A percentile compares a stretch with the other conserved stretches of the same genome.
Evolutionary conservation across 2,113 vertebrate species (phyloP).

Genomic region (Jacana jacana): DNA sequence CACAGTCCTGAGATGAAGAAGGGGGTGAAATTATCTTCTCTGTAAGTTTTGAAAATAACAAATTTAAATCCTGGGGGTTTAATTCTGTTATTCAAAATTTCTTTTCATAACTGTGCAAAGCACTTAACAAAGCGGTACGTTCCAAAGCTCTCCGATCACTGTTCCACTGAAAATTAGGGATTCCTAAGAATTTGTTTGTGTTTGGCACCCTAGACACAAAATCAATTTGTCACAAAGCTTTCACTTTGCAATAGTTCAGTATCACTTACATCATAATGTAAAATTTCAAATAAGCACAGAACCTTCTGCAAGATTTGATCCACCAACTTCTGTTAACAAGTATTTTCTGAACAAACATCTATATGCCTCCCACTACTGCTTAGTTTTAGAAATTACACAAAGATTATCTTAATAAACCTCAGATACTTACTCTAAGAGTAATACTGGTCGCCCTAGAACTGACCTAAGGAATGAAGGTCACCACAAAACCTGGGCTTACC

Average conservation of each 20-base stretch:
- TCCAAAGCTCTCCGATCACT: background rate
- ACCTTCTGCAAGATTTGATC: background rate
- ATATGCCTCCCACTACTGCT: background rate
- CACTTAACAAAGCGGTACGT: background rate
- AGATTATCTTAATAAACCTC: background rate
- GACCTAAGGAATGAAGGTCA: background rate
- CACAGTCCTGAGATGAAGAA: background rate
- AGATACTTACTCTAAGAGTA: background rate
- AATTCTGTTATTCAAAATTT: background rate
- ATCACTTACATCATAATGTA: background rate
- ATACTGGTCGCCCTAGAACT: background rate
- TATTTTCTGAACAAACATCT: background rate
- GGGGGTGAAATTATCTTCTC: background rate
- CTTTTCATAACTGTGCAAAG: background rate
- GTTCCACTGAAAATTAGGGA: background rate
- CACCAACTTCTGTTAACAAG: background rate
- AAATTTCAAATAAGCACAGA: background rate
- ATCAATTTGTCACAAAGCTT: background rate
- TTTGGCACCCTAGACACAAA: background rate
- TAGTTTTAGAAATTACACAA: background rate
- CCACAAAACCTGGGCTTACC: background rate
- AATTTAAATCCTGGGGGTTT: background rate
- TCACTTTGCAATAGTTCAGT: background rate
- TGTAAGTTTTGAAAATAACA: background rate
- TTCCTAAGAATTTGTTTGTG: background rate